Base-by-base conservation (phyloP, 2,888 invertebrate genomes). In the Agrotis exclamationis region DNA sequence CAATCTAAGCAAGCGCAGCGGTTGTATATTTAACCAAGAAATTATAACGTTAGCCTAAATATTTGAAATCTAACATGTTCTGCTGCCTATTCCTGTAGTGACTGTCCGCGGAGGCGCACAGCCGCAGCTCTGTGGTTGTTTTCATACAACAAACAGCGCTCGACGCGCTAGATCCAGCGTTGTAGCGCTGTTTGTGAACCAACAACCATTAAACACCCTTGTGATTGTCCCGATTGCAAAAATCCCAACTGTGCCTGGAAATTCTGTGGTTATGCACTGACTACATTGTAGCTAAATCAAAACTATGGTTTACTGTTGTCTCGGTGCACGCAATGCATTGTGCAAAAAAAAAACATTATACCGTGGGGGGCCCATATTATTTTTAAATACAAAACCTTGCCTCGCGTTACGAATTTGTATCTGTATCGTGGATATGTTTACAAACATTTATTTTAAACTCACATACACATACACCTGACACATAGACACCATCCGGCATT, bases 111-210 rank as follows among this genome's bases (percentile, higher is more conserved):
- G 57, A 63, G 20, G 63, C 60, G 56, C 50, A 54, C 11, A 2
- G 65, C 81, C 76, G 24, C 76, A 75, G 63, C 51, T 22, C 59
- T 75, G 81, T 47, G 81, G 78, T 80, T 80, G 76, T 80, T 69
- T 80, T 66, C 81, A 80, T 80, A 70, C 70, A 70, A 63, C 81
- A 80, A 78, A 78, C 65, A 80, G 69, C 44, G 48, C 11, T 22
- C 64, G 20, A 39, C 59, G 68, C 67, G 62, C 51, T 66, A 28
- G 9, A 50, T 54, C 44, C 44, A 69, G 64, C 58, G 47, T 53
- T 50, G 58, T 53, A 53, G 48, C 18, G 53, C 48, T 77, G 63
- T 79, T 76, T 79, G 63, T 50, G 24, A 28, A 63, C 60, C 48
- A 70, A 79, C 81, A 70, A 28, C 44, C 69, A 51, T 48, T 60